Evolutionary conservation across 2,888 invertebrate species (phyloP), one percentile per base, ranked within the genome.

Genomic region (Apotomis betuletana): DNA sequence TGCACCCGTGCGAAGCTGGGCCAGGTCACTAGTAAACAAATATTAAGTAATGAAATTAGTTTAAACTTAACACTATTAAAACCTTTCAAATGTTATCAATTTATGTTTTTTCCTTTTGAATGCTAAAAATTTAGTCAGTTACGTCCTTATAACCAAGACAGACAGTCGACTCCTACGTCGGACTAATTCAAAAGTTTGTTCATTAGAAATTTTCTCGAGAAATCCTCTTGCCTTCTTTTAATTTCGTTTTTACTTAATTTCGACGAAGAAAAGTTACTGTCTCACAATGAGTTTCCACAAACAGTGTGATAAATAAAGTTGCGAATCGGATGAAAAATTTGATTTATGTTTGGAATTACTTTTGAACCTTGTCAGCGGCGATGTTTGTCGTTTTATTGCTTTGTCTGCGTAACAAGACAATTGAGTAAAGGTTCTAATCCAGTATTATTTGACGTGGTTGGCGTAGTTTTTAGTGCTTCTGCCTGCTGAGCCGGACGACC

Each of bases 201-300:
- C 75, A 75, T 75, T 73, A 75, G 68, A 59, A 68, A 46, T 68
- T 72, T 72, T 46, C 52, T 3, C 52, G 15, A 68, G 68, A 67
- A 73, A 73, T 74, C 63, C 67, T 70, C 72, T 73, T 70, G 70
- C 54, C 74, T 74, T 73, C 70, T 71, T 70, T 74, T 73, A 70
- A 74, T 74, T 75, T 75, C 57, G 74, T 74, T 72, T 68, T 68
- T 72, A 72, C 67, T 74, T 73, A 74, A 74, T 74, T 74, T 67
- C 61, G 55, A 60, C 38, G 69, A 67, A 70, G 62, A 62, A 69
- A 74, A 74, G 74, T 74, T 74, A 67, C 62, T 65, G 69, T 74
- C 72, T 69, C 70, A 68, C 72, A 72, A 68, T 68, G 68, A 72
- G 67, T 72, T 70, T 68, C 27, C 46, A 46, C 68, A 72, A 72